Base-by-base conservation (phyloP, 2,888 invertebrate species). In the Apodemia hepburni region DNA sequence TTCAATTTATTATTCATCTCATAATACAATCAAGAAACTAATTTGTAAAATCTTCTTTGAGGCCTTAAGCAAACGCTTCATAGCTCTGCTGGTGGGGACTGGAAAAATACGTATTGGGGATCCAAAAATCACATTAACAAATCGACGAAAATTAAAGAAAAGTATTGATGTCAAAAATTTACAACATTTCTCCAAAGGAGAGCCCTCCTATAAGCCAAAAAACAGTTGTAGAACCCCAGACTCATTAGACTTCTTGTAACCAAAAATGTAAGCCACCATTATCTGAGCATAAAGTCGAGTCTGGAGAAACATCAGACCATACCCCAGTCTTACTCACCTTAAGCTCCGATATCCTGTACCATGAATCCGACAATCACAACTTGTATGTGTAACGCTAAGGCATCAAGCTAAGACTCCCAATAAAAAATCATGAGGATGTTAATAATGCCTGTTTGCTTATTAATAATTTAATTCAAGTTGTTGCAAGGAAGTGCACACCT, bases 41-140 rank as follows among this genome's bases (percentile, higher is more conserved):
- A 33, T 15, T 35, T 29, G 7, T 35, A 17, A 12, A 17, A 17
- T 1, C 7, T 54, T 7, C 15, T 38, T 38, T 17, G 11, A 17
- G 3, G 18, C 33, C 8, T 38, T 35, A 17, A 17, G 35, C 17
- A 58, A 58, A 33, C n/a, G 35, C 2, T 58, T 38, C 15, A 9
- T 17, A n/a, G n/a, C n/a, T n/a, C n/a, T n/a, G 27, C 11, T 47
- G 49, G 57, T 7, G 69, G 71, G 4, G 67, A 73, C 57, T 72
- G 68, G 66, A 69, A 73, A 59, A 69, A 70, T 18, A 35, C 33
- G 0, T 54, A 61, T 51, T 73, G 70, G 70, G 69, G 67, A 1
- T 69, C n/a, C 69, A 0, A 65, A 71, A 27, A 47, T 71, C 9
- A 69, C 51, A 4, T 61, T 17, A 8, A 38, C 70, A 0, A 64